Percentiles rank a stretch among this genome's conserved stretches.
These are phyloP conservation scores for Brachionichthys hirsutus DNA, from an alignment of 2,113 vertebrate genomes.

Conservation along the genomic window DNA sequence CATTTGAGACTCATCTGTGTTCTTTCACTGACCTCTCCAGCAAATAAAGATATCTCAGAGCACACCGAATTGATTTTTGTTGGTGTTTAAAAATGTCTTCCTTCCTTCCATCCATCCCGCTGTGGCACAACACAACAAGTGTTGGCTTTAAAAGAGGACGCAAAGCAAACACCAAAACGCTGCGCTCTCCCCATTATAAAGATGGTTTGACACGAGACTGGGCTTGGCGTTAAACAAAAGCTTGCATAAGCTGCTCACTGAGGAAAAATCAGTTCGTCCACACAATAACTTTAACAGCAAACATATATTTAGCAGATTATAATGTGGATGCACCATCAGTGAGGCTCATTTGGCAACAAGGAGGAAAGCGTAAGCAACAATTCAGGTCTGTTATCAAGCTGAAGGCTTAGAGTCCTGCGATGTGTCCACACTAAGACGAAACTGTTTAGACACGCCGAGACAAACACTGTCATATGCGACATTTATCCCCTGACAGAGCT, in stretches of 20 bases:
- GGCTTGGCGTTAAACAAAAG: slow-evolving; percentile 10
- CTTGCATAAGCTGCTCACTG: slow-evolving; percentile 32
- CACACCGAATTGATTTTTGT: not conserved
- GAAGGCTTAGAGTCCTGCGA: slow-evolving; percentile 25
- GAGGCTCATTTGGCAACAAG: slow-evolving; percentile 22
- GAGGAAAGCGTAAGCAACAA: slow-evolving; percentile 29
- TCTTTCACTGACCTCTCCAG: slow-evolving; percentile 31
- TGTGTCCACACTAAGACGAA: slow-evolving; percentile 19
- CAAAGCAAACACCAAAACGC: slow-evolving; percentile 38
- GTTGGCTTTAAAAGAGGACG: slow-evolving; percentile 24
- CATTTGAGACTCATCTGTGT: too few species aligned
- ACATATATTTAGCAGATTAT: slow-evolving; percentile 59
- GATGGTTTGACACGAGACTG: slow-evolving; percentile 11
- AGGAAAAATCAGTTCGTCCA: slow-evolving; percentile 10
- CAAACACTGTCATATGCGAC: slow-evolving; percentile 55
- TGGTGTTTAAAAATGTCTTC: not conserved
- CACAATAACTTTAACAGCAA: slow-evolving; percentile 32
- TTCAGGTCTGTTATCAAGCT: slow-evolving; percentile 29
- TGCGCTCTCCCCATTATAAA: slow-evolving; percentile 22
- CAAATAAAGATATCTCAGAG: slow-evolving; percentile 16
- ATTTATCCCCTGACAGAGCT: slow-evolving; percentile 41
- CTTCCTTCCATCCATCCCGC: slow-evolving; percentile 3
- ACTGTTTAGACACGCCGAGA: slow-evolving; percentile 57
- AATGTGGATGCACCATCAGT: slow-evolving; percentile 18
- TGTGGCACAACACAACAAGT: slow-evolving; percentile 19